These are phyloP conservation scores for Diabrotica undecimpunctata DNA, from an alignment of 1,140 invertebrate species.

Conservation along the genomic window DNA sequence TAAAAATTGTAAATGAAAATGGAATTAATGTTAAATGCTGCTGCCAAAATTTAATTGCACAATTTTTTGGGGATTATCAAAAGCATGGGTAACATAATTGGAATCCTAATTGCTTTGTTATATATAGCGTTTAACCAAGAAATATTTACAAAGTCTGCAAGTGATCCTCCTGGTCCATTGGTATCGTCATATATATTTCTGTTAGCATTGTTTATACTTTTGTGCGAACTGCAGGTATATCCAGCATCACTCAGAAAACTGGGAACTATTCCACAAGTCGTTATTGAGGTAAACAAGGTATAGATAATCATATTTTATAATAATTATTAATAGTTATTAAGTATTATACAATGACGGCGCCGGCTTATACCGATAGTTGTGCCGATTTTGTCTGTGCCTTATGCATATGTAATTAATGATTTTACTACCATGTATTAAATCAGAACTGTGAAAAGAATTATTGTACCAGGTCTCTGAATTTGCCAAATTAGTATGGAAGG, in stretches of 20 bases:
- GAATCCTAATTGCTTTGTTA: conserved; percentile 29
- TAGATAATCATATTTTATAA: neutral
- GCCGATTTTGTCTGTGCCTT: too few species aligned
- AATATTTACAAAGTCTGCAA: conserved; percentile 34
- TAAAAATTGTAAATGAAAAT: too few species aligned
- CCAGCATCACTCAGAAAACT: conserved; percentile 33
- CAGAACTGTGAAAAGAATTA: too few species aligned
- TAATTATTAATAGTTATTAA: conserved; percentile 3
- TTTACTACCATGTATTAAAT: too few species aligned
- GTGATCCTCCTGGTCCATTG: conserved; percentile 33
- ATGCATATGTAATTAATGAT: too few species aligned
- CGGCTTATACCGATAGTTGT: too few species aligned
- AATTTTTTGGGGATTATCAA: too few species aligned
- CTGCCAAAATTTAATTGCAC: too few species aligned
- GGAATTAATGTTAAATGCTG: too few species aligned
- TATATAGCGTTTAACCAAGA: conserved; percentile 30
- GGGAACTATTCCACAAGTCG: conserved; percentile 20
- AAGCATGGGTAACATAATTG: conserved; percentile 3
- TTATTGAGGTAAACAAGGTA: conserved; percentile 31
- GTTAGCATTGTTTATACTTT: conserved; percentile 31
- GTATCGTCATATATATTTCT: conserved; percentile 38
- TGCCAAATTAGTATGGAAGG: too few species aligned
- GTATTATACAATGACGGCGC: too few species aligned
- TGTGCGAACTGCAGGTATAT: conserved; percentile 36
- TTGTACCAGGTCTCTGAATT: too few species aligned